Base-by-base conservation (phyloP, 35 echinoderm and acorn worm genomes). In the Apostichopus japonicus region DNA sequence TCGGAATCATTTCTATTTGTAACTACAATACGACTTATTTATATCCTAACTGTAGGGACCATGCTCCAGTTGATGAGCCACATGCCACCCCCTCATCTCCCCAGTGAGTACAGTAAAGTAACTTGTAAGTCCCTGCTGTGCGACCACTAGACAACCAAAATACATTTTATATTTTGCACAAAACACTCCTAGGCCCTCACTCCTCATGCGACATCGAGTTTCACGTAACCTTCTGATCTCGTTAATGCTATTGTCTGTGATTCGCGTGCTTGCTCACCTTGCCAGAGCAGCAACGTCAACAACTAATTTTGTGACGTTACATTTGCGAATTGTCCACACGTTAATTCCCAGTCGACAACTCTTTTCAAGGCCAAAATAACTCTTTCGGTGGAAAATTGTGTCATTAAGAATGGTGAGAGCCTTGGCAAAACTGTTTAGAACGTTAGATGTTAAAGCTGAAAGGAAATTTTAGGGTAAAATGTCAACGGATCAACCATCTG, bases 341-440 rank as follows among this genome's bases (percentile, higher is more conserved):
- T 75, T 75, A 21, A 75, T 75, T 75, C 71, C 71, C 71, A 75
- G 71, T 75, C 22, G 71, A 75, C 86, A 89, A 54, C 63, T 23
- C 9, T 72, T 89, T 72, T 89, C 86, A 89, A 89, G 86, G 86
- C 67, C 24, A 73, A 24, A 89, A 72, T 89, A 72, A 52, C 67
- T 51, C 59, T 73, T 73, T 72, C 59, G 61, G 63, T 33, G 86
- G 63, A 16, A 89, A 89, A 89, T 52, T 67, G 62, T 72, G 67
- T 33, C 86, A 67, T 72, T 53, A 89, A 65, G 59, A 89, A 62
- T 89, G 86, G 86, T 89, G 56, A 63, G 63, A 51, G 62, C 61
- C 51, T 67, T 73, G 86, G 24, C 71, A 22, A 89, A 27, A 19
- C 52, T 53, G 22, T n/a, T 65, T 21, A 72, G 57, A 65, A 33